Evolutionary conservation across 2,888 invertebrate genomes (phyloP), one percentile per base, ranked within the genome.

Genomic region (Suillia variegata): DNA sequence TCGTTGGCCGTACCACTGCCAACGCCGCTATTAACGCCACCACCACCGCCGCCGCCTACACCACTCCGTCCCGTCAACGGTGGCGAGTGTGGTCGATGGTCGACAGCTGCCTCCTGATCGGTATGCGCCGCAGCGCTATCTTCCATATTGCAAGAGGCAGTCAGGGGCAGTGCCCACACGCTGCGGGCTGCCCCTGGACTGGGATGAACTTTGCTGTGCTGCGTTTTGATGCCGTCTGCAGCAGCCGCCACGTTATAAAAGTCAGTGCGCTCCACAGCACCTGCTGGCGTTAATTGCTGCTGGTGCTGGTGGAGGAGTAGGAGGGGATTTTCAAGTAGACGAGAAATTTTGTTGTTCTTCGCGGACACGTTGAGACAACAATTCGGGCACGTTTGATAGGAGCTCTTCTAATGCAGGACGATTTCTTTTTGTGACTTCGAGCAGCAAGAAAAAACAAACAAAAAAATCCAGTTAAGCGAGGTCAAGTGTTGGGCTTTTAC

Each of bases 101-200:
- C n/a, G 57, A 73, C 76, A 67, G 82, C 83, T 54, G 78, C 82
- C 58, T 76, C 74, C 77, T 75, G 71, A 49, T 80, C 73, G 68
- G 82, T 77, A 51, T 81, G 82, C n/a, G n/a, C n/a, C 26, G 83
- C 83, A 69, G 85, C 84, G 64, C 85, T 78, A 61, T 87, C 89
- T 68, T 86, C 84, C 90, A 91, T 91, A 74, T 88, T 88, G 84
- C 90, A 91, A 68, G 89, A 89, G 80, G 88, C 88, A 84, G 88
- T 89, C 84, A 86, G 86, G 84, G 89, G 89, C 86, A 92, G 85
- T 82, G 92, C 92, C 93, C 93, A 93, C 80, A 93, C 92, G 83
- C 91, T 93, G 82, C 91, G 91, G 84, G 93, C 93, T 83, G 91
- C 90, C 87, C 93, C 93, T 84, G 92, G 92, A 83, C 92, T 92